Base-by-base conservation (phyloP, 2,113 vertebrate species). In the Chaetops frenatus region DNA sequence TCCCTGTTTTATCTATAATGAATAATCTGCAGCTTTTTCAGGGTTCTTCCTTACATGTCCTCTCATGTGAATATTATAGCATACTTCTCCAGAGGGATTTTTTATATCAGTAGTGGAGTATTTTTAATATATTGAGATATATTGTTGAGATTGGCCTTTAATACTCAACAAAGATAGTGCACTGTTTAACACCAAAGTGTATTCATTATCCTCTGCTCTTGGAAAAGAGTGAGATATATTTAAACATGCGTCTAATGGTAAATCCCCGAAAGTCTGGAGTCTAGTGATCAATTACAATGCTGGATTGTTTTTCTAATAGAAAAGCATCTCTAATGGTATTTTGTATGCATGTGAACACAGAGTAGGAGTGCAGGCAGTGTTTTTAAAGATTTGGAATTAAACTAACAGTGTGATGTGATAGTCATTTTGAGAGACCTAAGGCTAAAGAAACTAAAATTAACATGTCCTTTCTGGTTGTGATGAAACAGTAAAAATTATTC, bases 301-400 rank as follows among this genome's bases (percentile, higher is more conserved):
- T 73, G 48, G 74, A 82, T 80, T 86, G 51, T 45, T 91, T 83
- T 86, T 88, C 74, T 86, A 88, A 70, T 25, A 44, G 51, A 73
- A 95, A 51, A 78, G 2, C 31, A 13, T 74, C 56, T 92, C 69
- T 74, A 35, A 69, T 74, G 33, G 21, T 57, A 38, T 57, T 93
- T 70, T 40, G 10, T 85, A 48, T 17, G 35, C 51, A 28, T 35
- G 9, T 78, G 51, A 78, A 74, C 67, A 90, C 67, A 58, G 70
- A 70, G 58, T 29, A 53, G 22, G 33, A 77, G 38, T 56, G 38
- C 47, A 78, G 38, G 44, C 65, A 66, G 20, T 31, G 44, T 50
- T 95, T 91, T 74, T 80, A 86, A 50, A 90, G 33, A 21, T 91
- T 18, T 81, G 56, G 53, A 86, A 86, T 95, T 96, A 90, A 96